Base-by-base conservation (phyloP, 2,113 vertebrate species). In the Thryonomys swinderianus region DNA sequence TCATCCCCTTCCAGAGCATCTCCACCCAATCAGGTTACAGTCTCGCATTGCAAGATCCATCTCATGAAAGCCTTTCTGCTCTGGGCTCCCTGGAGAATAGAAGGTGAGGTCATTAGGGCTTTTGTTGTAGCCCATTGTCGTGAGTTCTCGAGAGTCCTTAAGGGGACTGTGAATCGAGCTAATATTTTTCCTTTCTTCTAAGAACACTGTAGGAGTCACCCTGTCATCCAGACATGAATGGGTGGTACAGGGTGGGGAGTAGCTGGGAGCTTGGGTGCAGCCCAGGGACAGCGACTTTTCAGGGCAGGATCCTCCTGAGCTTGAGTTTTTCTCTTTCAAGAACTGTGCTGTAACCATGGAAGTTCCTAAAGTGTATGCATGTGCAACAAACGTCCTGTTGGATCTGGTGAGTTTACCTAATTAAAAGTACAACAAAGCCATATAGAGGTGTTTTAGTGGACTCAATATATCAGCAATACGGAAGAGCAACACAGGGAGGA, bases 131-230 rank as follows among this genome's bases (percentile, higher is more conserved):
- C 18, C 11, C 67, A 40, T 23, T 10, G 20, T 40, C n/a, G 40
- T 18, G 20, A 40, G 67, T 2, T 23, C n/a, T 11, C 18, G 20
- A 1, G 5, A 12, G 21, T 74, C 11, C 4, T 14, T 3, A 45
- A 45, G 11, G 23, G 27, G 25, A 9, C 37, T 27, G 21, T 45
- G 9, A 73, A 73, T 20, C 20, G 4, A 27, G 69, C 12, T 40
- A 11, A 12, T 10, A 11, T 4, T 10, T 23, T 27, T 42, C 3
- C 8, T 11, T 3, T 42, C 21, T 1, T 3, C 37, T 25, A 12
- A 20, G 37, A 23, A 42, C 40, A 73, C 69, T 45, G 11, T 73
- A 42, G 69, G 40, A 73, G 11, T 42, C 23, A 14, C 2, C 37
- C 2, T 73, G 21, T 2, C 1, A 14, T 27, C 21, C 1, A 42